Evolutionary conservation across 2,888 invertebrate genomes (phyloP).

Genomic region (Eledona agricola): DNA sequence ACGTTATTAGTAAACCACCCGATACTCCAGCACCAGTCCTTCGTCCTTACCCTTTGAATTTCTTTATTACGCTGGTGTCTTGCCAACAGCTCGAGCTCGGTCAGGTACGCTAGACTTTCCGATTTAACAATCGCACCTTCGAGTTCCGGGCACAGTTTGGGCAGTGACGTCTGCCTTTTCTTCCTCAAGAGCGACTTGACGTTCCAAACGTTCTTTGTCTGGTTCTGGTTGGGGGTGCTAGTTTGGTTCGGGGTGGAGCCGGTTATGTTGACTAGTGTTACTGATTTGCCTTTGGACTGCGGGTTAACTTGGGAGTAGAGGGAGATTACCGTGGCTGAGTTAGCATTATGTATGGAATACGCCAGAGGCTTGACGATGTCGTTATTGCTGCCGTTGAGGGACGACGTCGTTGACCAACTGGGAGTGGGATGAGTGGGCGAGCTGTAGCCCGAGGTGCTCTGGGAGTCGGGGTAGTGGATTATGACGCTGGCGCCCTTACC

Average conservation of each 20-base stretch:
- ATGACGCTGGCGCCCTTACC: constrained; percentile 59
- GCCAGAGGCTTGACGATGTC: constrained; percentile 58
- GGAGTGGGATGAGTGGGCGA: constrained; percentile 62
- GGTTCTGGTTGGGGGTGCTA: constrained; percentile 8
- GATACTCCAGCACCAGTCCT: constrained; percentile 42
- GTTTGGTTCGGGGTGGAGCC: constrained; percentile 38
- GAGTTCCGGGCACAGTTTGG: constrained; percentile 62
- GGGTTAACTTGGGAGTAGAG: constrained; percentile 54
- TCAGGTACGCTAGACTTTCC: constrained; percentile 64
- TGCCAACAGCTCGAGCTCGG: constrained; percentile 64
- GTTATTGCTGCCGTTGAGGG: constrained; percentile 58
- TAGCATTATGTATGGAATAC: constrained; percentile 62
- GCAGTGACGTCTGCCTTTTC: constrained; percentile 56
- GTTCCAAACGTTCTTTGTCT: constrained; percentile 44
- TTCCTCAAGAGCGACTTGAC: constrained; percentile 57
- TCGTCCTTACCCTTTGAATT: constrained; percentile 64
- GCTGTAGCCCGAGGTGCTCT: constrained; percentile 65
- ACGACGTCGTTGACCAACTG: constrained; percentile 61
- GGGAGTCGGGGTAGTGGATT: constrained; percentile 60
- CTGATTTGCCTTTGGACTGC: constrained; percentile 57
- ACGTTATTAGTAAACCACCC: constrained; percentile 22
- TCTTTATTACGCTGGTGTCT: constrained; percentile 64
- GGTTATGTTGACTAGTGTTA: constrained; percentile 61
- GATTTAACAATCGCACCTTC: constrained; percentile 65
- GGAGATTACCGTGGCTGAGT: constrained; percentile 62